These are phyloP conservation scores for Drosophila phalerata DNA, from an alignment of 2,888 invertebrate species.

Conservation along the genomic window DNA sequence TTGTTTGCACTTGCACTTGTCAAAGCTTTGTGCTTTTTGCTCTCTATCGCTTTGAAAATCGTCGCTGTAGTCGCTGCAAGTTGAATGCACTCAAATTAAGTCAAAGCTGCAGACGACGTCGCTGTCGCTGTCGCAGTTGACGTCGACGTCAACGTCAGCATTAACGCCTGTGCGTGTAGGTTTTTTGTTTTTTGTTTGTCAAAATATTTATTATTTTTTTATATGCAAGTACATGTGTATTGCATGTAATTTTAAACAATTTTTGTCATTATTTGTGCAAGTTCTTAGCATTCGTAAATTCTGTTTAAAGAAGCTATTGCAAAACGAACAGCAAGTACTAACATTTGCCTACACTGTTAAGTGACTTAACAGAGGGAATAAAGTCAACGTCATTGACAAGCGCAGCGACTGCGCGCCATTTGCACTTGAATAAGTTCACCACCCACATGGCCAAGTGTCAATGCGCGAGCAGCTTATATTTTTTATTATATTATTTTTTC, in stretches of 20 bases:
- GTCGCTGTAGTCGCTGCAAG: slow-evolving; percentile 57
- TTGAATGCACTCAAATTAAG: slow-evolving; percentile 86
- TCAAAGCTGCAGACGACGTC: slow-evolving; percentile 83
- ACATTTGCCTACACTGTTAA: slow-evolving; percentile 38
- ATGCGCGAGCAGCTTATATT: slow-evolving; percentile 58
- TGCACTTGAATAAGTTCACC: slow-evolving; percentile 75
- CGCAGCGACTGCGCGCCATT: slow-evolving; percentile 49
- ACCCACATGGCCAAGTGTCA: slow-evolving; percentile 48
- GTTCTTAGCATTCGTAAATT: slow-evolving; percentile 28
- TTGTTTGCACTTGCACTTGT: slow-evolving; percentile 61
- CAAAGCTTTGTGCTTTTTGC: slow-evolving; percentile 57
- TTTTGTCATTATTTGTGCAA: slow-evolving; percentile 26
- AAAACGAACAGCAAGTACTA: slow-evolving; percentile 1
- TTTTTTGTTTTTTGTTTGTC: slow-evolving; percentile 57
- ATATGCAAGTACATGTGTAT: slow-evolving; percentile 11
- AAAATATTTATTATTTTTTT: slow-evolving; percentile 35
- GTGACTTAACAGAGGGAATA: slow-evolving; percentile 35
- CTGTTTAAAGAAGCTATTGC: slow-evolving; percentile 1
- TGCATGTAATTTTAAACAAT: neutral
- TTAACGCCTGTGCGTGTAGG: slow-evolving; percentile 29
- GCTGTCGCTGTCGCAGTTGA: slow-evolving; percentile 14
- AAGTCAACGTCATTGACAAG: slow-evolving; percentile 34
- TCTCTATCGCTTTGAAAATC: slow-evolving; percentile 51
- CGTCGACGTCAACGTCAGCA: slow-evolving; percentile 17
- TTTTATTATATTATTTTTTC: slow-evolving; percentile 5